phyloP scores from a whole-genome alignment of 2,797 vertebrate species.

The Myotis findleyi region DNA sequence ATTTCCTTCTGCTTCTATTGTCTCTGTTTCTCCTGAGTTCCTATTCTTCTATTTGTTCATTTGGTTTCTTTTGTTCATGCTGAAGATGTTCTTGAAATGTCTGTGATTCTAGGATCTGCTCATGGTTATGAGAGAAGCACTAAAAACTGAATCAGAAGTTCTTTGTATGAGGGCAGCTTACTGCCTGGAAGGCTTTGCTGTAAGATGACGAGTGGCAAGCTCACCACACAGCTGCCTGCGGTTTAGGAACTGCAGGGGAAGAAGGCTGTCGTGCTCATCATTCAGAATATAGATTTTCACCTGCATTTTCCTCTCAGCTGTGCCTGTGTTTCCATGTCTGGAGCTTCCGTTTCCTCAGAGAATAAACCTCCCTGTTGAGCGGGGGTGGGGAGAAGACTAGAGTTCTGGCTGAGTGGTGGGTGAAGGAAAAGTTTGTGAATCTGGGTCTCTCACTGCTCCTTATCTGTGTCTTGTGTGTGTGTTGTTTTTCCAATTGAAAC shows the following conservation, averaged over 20 bases:
- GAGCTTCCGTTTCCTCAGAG: background rate
- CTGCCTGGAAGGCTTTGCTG: background rate
- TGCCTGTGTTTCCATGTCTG: background rate
- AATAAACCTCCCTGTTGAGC: background rate
- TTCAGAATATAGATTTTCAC: background rate
- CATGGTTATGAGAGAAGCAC: background rate
- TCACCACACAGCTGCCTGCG: background rate
- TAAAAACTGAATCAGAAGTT: background rate
- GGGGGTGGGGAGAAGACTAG: background rate
- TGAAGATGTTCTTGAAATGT: constrained; percentile 51
- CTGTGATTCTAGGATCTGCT: constrained; percentile 56
- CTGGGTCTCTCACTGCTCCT: background rate
- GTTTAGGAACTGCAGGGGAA: background rate
- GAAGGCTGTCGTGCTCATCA: background rate
- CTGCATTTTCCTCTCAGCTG: background rate
- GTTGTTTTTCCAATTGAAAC: no score
- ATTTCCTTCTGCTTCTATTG: background rate
- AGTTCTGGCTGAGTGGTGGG: background rate
- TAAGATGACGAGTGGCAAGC: background rate
- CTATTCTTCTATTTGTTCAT: background rate
- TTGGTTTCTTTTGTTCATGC: constrained; percentile 33
- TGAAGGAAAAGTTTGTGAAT: background rate
- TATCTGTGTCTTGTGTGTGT: no score
- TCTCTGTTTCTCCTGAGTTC: background rate
- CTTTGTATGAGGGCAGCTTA: background rate